A percentile compares a stretch with the other conserved stretches of the same genome.
phyloP scores from a whole-genome alignment of 2,888 invertebrate species.

The Nasonovia ribisnigri region DNA sequence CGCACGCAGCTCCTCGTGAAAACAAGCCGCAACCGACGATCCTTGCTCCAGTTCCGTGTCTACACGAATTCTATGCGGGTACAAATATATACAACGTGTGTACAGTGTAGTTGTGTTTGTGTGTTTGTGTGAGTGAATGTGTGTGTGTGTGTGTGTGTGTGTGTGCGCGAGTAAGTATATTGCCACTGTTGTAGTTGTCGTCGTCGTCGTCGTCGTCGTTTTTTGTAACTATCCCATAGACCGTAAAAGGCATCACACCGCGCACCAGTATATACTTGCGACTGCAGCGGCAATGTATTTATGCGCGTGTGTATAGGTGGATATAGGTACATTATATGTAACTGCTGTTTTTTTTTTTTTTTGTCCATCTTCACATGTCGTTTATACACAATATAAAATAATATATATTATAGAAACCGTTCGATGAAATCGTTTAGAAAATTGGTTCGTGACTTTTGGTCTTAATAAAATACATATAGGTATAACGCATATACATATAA shows the following conservation, averaged over 20 bases:
- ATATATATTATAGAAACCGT: conserved; percentile 28
- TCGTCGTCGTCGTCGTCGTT: not conserved
- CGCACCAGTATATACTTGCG: conserved; percentile 23
- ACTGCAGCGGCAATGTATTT: not conserved
- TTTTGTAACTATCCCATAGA: conserved; percentile 32
- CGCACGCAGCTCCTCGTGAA: conserved; percentile 47
- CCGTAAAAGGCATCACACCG: conserved; percentile 58
- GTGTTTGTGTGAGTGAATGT: not conserved
- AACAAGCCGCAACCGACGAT: conserved; percentile 52
- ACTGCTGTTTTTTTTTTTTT: conserved; percentile 20
- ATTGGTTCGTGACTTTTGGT: conserved; percentile 64
- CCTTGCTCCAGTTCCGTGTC: conserved; percentile 62
- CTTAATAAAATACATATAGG: not conserved
- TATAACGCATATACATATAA: not conserved
- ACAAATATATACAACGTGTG: not conserved
- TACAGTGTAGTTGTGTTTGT: not conserved
- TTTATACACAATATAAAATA: not conserved
- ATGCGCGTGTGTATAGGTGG: not conserved
- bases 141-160: not conserved
- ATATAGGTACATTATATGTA: not conserved
- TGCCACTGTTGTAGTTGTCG: not conserved
- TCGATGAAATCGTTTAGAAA: conserved; percentile 63
- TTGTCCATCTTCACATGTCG: conserved; percentile 32
- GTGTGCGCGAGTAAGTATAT: too few species aligned
- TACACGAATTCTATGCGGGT: conserved; percentile 38